Evolutionary conservation across 2,113 vertebrate genomes (phyloP), one percentile per base, ranked within the genome.

Genomic region (Marmota flaviventris): DNA sequence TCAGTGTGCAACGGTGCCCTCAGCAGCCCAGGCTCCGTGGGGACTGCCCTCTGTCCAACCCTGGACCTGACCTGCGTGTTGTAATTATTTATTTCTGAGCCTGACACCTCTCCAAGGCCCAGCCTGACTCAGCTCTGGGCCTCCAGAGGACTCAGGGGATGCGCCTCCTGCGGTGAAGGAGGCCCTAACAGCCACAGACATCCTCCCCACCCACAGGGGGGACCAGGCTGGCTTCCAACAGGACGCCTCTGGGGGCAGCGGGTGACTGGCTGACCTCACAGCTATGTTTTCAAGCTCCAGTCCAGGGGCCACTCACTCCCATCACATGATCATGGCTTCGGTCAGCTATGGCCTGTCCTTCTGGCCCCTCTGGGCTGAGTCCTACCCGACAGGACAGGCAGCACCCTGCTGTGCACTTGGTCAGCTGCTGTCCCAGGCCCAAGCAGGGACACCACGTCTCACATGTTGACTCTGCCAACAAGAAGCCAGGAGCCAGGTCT

Each of bases 111-210:
- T 6, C 32, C 29, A 53, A 45, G 63, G 45, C 34, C 77, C 4
- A 72, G 11, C 51, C 65, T 76, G 76, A 56, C 53, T 81, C 37
- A 73, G 39, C 76, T 29, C 22, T 8, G 7, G 81, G 27, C 14
- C 48, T 29, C 29, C 1, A 0, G 88, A 61, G 37, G 63, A 58
- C 13, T 32, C 3, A 0, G 7, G 27, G 63, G 63, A 34, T 16
- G 88, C n/a, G 76, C 16, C 12, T 77, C 18, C 75, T 5, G 2
- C 14, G 1, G 77, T 0, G 5, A 37, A 37, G n/a, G 72, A 37
- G 61, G n/a, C 2, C 0, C 34, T 27, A 39, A n/a, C 27, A 27
- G 45, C 53, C 3, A 0, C 12, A 1, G 0, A 0, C 0, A 0
- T 16, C 39, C 61, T 17, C 17, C 29, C 48, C 45, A 45, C 3